phyloP scores from a whole-genome alignment of 2,113 vertebrate species.

The Ptilonorhynchus violaceus region DNA sequence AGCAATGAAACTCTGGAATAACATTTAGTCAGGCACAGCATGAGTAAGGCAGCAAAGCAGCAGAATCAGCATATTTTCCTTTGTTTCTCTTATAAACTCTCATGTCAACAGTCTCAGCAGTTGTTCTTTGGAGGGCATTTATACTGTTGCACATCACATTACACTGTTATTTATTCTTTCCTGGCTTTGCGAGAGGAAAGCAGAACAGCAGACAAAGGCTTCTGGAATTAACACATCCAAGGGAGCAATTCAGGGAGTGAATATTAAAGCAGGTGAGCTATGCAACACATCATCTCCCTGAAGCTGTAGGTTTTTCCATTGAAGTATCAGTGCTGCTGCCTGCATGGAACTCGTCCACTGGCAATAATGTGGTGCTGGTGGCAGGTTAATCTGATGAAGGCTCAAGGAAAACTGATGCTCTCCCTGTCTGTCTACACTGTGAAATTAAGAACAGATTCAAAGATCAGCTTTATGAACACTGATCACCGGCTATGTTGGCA shows the following conservation, averaged over 20 bases:
- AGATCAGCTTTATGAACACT: background rate
- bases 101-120: constrained; percentile 53
- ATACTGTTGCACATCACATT: background rate
- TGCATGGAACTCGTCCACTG: background rate
- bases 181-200: constrained; percentile 10
- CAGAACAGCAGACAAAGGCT: constrained; percentile 30
- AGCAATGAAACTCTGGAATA: background rate
- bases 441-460: background rate
- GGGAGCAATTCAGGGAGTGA: constrained; percentile 30
- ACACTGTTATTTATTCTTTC: constrained; percentile 41
- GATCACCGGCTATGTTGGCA: background rate
- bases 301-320: background rate
- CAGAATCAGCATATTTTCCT: constrained; percentile 48
- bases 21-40: constrained; percentile 41
- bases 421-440: background rate
- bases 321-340: background rate
- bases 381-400: background rate
- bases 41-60: constrained; percentile 10
- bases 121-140: constrained; percentile 54
- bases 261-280: constrained; percentile 26
- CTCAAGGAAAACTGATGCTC: background rate
- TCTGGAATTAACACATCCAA: constrained; percentile 53
- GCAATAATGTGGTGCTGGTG: background rate
- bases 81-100: constrained; percentile 39
- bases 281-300: background rate